Base-by-base conservation (phyloP, 2,888 invertebrate genomes). In the Silvanus unidentatus region DNA sequence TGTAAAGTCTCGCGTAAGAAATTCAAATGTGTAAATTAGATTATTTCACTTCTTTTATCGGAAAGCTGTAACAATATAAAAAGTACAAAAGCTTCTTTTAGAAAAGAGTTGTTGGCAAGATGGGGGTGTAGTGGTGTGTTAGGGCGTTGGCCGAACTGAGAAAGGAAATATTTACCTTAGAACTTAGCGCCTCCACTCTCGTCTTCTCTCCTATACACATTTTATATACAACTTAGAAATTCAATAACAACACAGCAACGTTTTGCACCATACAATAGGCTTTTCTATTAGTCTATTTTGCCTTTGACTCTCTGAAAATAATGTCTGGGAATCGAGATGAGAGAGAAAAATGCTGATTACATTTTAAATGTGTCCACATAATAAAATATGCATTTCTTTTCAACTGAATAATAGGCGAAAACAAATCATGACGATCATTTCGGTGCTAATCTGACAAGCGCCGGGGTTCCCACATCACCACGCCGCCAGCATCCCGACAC, bases 11-110 rank as follows among this genome's bases (percentile, higher is more conserved):
- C 65, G 63, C 60, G 63, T 57, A 62, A 65, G 67, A 68, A 68
- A 68, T 68, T 68, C 67, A 69, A 68, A 69, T 68, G 69, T 68
- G 68, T 69, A 69, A 69, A 69, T 69, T 69, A 65, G 68, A 69
- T 69, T 69, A 69, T 68, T 67, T 65, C 67, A 60, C 61, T 66
- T 68, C 66, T 66, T 67, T 68, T 67, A 67, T 66, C 63, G 64
- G 56, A 63, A 62, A 62, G 62, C 63, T 59, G 62, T 62, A 66
- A 66, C 65, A 66, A 66, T 65, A 65, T 66, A 62, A 64, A 64
- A 64, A 63, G 62, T 61, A 62, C 62, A 64, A 64, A 63, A 62
- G 62, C 60, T 58, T 49, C 51, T 53, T 52, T 45, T 44, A 42
- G 51, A 56, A 63, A 65, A 63, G 64, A 63, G 65, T 64, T 63